Conservation (phyloP, 2,797 vertebrate genomes). For the Microhierax caerulescens region DNA sequence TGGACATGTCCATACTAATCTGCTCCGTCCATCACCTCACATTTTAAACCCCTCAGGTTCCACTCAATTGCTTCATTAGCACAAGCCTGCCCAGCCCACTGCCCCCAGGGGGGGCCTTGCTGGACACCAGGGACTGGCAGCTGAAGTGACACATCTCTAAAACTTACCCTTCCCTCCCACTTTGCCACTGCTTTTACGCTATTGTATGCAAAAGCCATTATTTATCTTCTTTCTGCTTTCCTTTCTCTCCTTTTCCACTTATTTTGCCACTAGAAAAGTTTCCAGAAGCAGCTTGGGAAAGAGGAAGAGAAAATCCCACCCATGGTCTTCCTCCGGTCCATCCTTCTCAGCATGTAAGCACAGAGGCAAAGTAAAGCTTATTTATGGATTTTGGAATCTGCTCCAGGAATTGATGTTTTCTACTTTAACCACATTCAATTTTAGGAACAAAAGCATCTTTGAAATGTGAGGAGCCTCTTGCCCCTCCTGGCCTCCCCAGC, state of each 20-base stretch:
- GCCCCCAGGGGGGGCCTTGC: neutral
- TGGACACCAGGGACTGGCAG: neutral
- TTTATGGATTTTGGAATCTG: neutral
- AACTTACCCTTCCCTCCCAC: neutral
- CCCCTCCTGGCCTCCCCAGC: neutral
- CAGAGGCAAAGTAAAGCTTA: neutral
- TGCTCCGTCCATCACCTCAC: neutral
- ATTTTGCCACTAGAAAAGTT: neutral
- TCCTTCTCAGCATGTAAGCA: neutral
- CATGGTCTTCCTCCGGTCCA: neutral
- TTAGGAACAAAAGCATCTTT: neutral
- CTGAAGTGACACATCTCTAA: neutral
- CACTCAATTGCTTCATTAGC: neutral
- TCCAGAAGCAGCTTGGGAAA: neutral
- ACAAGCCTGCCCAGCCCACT: rapidly evolving
- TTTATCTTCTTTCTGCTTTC: neutral
- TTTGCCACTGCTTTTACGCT: neutral
- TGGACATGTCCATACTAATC: neutral
- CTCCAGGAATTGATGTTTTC: neutral
- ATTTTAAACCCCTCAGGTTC: neutral
- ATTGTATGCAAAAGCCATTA: neutral
- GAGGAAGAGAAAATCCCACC: neutral
- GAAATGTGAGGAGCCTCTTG: neutral
- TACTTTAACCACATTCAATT: neutral
- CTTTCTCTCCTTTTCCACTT: neutral